These are phyloP conservation scores for Seira sanloemensis DNA, from an alignment of 2,888 invertebrate species.

Conservation along the genomic window DNA sequence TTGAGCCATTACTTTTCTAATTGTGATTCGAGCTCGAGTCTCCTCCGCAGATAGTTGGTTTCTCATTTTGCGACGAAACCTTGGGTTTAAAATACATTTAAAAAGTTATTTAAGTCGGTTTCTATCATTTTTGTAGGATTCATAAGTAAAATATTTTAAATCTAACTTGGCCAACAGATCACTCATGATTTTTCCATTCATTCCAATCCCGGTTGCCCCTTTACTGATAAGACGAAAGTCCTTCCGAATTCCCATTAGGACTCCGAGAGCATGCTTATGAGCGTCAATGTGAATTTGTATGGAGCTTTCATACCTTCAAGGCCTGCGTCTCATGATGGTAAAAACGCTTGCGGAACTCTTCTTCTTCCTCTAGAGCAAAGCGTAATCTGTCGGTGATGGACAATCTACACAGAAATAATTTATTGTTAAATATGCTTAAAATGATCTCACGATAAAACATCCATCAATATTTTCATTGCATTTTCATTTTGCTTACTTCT, in stretches of 20 bases:
- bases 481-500: conserved; percentile 29
- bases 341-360: conserved; percentile 55
- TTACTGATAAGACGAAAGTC: conserved; percentile 48
- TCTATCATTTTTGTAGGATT: background rate
- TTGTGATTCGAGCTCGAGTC: conserved; percentile 53
- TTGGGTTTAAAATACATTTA: no score
- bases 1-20: conserved; percentile 45
- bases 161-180: conserved; percentile 50
- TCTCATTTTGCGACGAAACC: conserved; percentile 54
- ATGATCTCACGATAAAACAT: no score
- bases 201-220: conserved; percentile 35
- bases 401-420: conserved; percentile 20
- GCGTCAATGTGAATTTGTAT: conserved; percentile 58
- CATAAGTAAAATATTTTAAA: background rate
- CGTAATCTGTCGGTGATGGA: conserved; percentile 46
- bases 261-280: conserved; percentile 55
- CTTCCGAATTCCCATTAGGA: conserved; percentile 47
- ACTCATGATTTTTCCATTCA: conserved; percentile 55
- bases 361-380: conserved; percentile 58
- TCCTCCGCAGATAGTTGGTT: conserved; percentile 57
- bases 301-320: conserved; percentile 57
- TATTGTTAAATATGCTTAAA: background rate
- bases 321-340: conserved; percentile 56
- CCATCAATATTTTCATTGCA: background rate
- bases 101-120: background rate